These are phyloP conservation scores for Ophioninae sp. DNA, from an alignment of 2,888 invertebrate genomes.

Conservation along the genomic window DNA sequence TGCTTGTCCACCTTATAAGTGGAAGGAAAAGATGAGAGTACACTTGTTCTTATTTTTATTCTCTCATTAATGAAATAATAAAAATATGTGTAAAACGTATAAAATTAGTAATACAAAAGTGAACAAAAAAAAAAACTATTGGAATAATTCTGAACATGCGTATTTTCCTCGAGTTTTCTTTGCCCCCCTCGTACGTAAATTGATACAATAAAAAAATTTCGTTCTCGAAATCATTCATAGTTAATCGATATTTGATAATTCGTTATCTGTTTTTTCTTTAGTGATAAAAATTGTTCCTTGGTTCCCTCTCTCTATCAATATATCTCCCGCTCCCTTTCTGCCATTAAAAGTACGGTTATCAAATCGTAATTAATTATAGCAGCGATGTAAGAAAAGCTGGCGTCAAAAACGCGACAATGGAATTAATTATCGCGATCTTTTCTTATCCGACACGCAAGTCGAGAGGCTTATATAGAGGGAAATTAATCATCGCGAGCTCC, in stretches of 20 bases:
- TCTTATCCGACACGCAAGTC: not conserved
- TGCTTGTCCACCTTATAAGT: not conserved
- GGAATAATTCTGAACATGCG: not conserved
- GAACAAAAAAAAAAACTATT: not conserved
- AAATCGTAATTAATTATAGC: slow-evolving; percentile 2
- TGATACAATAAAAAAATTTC: not conserved
- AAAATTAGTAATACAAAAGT: not conserved
- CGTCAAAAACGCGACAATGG: not conserved
- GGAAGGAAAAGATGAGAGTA: not conserved
- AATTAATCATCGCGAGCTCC: not conserved
- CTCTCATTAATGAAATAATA: not conserved
- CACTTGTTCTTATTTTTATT: not conserved
- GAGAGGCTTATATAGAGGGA: not conserved
- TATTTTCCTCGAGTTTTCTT: no score
- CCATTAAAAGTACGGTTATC: not conserved
- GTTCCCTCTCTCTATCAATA: not conserved
- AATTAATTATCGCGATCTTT: slow-evolving; percentile 3
- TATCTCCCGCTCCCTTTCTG: not conserved
- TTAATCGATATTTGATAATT: not conserved
- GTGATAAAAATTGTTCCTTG: not conserved
- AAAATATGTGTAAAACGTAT: not conserved
- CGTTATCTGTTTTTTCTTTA: not conserved
- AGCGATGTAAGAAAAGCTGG: not conserved
- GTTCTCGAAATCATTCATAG: not conserved
- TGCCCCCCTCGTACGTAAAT: not conserved